phyloP scores from a whole-genome alignment of 2,888 invertebrate genomes.

The Euproctis similis region DNA sequence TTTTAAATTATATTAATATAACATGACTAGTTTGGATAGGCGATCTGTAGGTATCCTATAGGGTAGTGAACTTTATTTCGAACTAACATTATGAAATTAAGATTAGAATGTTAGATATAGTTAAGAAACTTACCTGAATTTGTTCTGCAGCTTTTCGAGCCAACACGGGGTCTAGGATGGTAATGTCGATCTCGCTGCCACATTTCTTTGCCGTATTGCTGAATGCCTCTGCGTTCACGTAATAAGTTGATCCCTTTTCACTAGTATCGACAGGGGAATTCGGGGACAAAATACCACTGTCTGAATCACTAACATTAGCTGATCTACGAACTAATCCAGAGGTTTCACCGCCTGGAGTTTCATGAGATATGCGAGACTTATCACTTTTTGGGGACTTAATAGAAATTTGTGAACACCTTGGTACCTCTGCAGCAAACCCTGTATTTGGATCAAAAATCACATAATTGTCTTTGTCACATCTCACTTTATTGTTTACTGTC shows the following conservation, averaged over 20 bases:
- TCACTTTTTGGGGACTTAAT: slow-evolving; percentile 46
- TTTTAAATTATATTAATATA: neutral
- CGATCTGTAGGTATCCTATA: too few species aligned
- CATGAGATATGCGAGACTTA: slow-evolving; percentile 50
- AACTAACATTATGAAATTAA: too few species aligned
- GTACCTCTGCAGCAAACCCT: slow-evolving; percentile 57
- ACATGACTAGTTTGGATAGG: neutral
- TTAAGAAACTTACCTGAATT: slow-evolving; percentile 53
- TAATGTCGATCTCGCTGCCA: slow-evolving; percentile 51
- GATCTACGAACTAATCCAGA: slow-evolving; percentile 46
- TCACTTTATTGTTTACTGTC: slow-evolving; percentile 67
- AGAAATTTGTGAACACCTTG: slow-evolving; percentile 41
- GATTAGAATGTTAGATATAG: neutral
- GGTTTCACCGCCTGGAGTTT: slow-evolving; percentile 50
- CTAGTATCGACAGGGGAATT: slow-evolving; percentile 76
- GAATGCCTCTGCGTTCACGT: slow-evolving; percentile 60
- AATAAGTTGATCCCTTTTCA: slow-evolving; percentile 47
- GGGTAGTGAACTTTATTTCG: too few species aligned
- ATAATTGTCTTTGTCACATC: slow-evolving; percentile 72
- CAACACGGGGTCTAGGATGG: slow-evolving; percentile 55
- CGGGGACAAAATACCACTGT: slow-evolving; percentile 79
- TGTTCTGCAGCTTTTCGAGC: slow-evolving; percentile 67
- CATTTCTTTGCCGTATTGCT: slow-evolving; percentile 52
- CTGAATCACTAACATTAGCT: slow-evolving; percentile 76
- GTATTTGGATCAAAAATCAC: slow-evolving; percentile 68